These are phyloP conservation scores for Catharus bicknelli DNA, from an alignment of 2,113 vertebrate species.

Conservation along the genomic window DNA sequence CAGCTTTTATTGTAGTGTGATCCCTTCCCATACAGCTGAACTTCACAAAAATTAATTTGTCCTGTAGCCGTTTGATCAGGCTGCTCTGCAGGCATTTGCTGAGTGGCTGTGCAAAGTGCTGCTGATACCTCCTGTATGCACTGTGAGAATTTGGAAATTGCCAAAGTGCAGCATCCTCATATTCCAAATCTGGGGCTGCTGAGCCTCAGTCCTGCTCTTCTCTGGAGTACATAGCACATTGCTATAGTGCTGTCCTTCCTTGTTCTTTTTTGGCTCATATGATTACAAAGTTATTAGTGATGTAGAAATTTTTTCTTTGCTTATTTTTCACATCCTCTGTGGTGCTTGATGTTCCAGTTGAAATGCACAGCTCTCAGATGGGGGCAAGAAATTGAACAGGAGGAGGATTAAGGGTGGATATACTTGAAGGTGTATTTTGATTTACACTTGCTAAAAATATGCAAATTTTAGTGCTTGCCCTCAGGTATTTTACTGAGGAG, in stretches of 20 bases:
- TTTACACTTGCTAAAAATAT: background rate
- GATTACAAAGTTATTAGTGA: background rate
- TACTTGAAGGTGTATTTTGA: background rate
- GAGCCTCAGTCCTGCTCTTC: background rate
- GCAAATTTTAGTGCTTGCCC: background rate
- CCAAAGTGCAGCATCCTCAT: background rate
- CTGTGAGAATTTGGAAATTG: background rate
- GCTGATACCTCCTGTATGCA: constrained; percentile 8
- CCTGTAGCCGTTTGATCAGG: constrained; percentile 33
- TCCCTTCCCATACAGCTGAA: background rate
- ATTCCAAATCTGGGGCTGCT: background rate
- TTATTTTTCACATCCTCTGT: background rate
- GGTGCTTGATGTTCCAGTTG: background rate
- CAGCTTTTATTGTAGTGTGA: constrained; percentile 7
- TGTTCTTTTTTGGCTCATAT: background rate
- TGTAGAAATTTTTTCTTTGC: background rate
- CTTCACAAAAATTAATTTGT: constrained; percentile 52
- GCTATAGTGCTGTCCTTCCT: background rate
- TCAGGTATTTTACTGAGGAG: background rate
- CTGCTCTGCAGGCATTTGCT: constrained; percentile 40
- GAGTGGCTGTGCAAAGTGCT: constrained; percentile 1
- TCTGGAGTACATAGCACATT: background rate
- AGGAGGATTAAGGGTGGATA: background rate
- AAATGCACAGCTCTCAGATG: background rate
- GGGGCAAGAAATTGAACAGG: background rate